Evolutionary conservation across 1,140 invertebrate species (phyloP).

Genomic region (Dryas iulia): DNA sequence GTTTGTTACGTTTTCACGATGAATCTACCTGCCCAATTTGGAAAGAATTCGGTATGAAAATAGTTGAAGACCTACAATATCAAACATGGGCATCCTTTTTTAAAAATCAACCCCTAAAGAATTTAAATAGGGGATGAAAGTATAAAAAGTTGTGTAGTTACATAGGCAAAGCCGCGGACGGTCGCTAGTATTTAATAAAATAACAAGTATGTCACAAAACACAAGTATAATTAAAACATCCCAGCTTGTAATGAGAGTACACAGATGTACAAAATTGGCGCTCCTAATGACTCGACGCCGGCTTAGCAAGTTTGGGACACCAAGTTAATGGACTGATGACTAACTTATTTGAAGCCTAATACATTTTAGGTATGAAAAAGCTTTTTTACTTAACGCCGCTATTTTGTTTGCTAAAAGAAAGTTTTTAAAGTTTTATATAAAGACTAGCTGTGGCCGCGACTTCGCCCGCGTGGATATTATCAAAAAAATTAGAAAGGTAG

Average conservation of each 20-base stretch:
- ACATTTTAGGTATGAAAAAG: not conserved
- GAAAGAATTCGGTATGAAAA: no score
- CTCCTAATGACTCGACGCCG: not conserved
- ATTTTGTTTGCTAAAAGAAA: not conserved
- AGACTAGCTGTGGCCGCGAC: constrained; percentile 6
- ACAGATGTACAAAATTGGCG: constrained; percentile 4
- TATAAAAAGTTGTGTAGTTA: no score
- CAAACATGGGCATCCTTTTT: no score
- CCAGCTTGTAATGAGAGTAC: not conserved
- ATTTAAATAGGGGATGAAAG: no score
- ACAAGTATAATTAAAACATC: not conserved
- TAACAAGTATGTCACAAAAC: not conserved
- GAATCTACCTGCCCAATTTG: no score
- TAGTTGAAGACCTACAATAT: no score
- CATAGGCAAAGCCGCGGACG: no score
- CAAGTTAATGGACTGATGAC: not conserved
- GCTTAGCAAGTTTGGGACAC: not conserved
- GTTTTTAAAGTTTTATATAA: not conserved
- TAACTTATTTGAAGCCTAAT: not conserved
- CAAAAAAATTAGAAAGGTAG: no score
- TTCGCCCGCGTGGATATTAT: constrained; percentile 1
- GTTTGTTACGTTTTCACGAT: no score
- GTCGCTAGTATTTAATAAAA: not conserved
- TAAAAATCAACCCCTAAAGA: no score
- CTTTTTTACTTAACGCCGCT: not conserved